Base-by-base conservation (phyloP, 2,888 invertebrate genomes). In the Hemicrepidius hirtus region DNA sequence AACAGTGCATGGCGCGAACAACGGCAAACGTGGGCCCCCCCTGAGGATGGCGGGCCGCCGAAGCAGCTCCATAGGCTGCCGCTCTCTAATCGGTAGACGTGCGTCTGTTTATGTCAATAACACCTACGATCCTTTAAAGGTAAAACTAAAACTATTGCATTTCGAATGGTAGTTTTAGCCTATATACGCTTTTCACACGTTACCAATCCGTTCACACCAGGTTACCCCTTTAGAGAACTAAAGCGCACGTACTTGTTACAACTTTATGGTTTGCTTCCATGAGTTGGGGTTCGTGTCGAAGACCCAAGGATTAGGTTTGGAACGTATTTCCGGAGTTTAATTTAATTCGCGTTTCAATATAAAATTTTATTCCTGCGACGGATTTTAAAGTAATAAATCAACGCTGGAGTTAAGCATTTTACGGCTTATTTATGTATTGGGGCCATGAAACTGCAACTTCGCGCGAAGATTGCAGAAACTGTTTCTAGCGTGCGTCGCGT, bases 51-150 rank as follows among this genome's bases (percentile, higher is more conserved):
- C 91, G 50, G 90, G 91, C 40, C 88, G 92, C 59, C 88, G 92
- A 73, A 91, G 91, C 86, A 92, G 91, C 83, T 91, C 91, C 75
- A 91, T 92, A 76, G 92, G 91, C 72, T 91, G 91, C 83, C 88
- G 91, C 74, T 89, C 92, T 12, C 88, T 92, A 76, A 89, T 92
- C 28, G 92, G 91, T 1, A 89, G 92, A 46, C 87, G 92, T 20
- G 89, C 92, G 71, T 92, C 92, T 13, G 89, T 91, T 70, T 92
- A 91, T 84, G 89, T 88, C 83, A 90, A 91, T 66, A 90, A 90
- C 66, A 88, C 89, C 78, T 90, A 89, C 73, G 92, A 92, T 81
- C 92, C 92, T 24, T 89, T 92, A 49, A 91, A 92, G 91, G 92
- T 92, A 87, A 85, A 69, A 62, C 13, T 92, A 87, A 85, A 69